Evolutionary conservation across 2,888 invertebrate genomes (phyloP), one percentile per base, ranked within the genome.

Genomic region (Alentia gelatinosa): DNA sequence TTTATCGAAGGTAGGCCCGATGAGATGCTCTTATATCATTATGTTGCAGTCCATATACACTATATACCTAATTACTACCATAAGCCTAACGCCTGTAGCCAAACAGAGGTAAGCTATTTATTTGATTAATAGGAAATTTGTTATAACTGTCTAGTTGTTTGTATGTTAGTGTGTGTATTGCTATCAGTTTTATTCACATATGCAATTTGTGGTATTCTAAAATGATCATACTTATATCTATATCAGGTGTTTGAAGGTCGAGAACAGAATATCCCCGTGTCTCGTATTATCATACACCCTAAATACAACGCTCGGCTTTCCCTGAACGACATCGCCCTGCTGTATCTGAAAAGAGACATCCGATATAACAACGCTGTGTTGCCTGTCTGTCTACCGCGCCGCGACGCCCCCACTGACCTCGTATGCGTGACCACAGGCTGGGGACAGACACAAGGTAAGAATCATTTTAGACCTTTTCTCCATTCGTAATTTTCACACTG

Each of bases 351-450:
- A 23, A 74, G 92, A 0, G 97, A 97, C 0, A 97, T 98, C 26
- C 96, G 96, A 30, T 97, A 98, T 93, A 97, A 97, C 91, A 97
- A 97, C 84, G 97, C 97, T 94, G 97, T 98, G 1, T 97, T 97
- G 95, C 98, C 98, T 0, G 97, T 98, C 91, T 98, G 98, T 94
- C 95, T 98, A 92, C 98, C 98, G 0, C 96, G 97, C 0, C 96
- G 96, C 35, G 96, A 96, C 63, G 96, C 96, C 0, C 33, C 79
- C 42, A 97, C 97, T 93, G 94, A 96, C 0, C 94, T 96, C 0
- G 39, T 90, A 19, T 91, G 75, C 26, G 97, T 97, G 40, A 96
- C 97, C 92, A 97, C 98, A 56, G 98, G 98, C 63, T 98, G 98
- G 97, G 98, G 98, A 5, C 97, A 97, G 63, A 96, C 97, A 19